These are phyloP conservation scores for Limnodromus scolopaceus DNA, from an alignment of 2,797 vertebrate genomes.

Conservation along the genomic window DNA sequence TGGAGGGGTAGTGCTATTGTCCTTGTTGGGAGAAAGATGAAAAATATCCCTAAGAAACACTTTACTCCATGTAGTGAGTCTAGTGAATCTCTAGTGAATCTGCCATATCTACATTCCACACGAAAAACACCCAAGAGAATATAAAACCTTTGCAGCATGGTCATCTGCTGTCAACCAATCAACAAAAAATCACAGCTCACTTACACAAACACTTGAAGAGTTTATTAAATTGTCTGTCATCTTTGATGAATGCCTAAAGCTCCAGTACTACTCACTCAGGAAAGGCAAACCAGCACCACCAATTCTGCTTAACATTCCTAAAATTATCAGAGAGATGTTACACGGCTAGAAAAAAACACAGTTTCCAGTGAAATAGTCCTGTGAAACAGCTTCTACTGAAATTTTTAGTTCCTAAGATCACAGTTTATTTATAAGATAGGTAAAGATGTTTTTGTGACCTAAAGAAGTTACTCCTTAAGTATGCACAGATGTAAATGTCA, in stretches of 20 bases:
- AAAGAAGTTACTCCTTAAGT: neutral
- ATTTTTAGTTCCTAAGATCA: neutral
- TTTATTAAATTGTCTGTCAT: neutral
- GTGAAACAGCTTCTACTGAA: neutral
- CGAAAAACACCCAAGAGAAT: neutral
- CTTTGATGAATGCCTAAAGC: neutral
- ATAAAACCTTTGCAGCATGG: neutral
- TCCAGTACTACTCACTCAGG: neutral
- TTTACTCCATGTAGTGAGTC: neutral
- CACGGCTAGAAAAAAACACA: neutral
- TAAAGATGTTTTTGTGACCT: neutral
- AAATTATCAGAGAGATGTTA: neutral
- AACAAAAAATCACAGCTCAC: neutral
- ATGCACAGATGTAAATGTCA: neutral
- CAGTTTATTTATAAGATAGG: neutral
- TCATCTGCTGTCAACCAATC: neutral
- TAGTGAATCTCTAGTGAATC: neutral
- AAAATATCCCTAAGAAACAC: neutral
- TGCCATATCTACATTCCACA: neutral
- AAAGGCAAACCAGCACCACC: neutral
- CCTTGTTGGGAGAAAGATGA: neutral
- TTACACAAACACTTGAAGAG: neutral
- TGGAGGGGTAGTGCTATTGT: neutral
- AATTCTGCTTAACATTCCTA: neutral
- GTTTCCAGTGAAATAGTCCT: neutral